A percentile compares a stretch with the other conserved stretches of the same genome.
Conservation (phyloP, 2,888 invertebrate genomes). For the Oscheius myriophilus region DNA sequence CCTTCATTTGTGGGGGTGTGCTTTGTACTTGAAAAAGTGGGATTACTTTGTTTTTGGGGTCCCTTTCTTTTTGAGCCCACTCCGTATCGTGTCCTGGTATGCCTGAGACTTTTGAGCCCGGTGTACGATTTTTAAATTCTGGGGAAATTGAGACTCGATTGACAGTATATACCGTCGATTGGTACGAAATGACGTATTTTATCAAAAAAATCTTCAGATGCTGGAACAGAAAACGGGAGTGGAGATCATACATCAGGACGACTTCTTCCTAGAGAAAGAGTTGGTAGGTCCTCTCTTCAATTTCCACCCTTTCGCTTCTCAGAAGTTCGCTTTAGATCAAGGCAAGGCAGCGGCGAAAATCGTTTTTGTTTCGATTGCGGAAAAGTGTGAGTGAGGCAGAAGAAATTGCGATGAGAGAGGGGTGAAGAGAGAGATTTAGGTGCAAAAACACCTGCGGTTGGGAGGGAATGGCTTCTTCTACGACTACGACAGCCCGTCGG, state of each 20-base stretch:
- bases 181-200: too few species aligned
- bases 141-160: too few species aligned
- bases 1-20: too few species aligned
- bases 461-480: conserved; percentile 41
- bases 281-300: conserved; percentile 36
- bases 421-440: conserved; percentile 26
- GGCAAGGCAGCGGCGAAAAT: not conserved
- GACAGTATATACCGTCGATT: too few species aligned
- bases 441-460: conserved; percentile 32
- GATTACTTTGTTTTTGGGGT: too few species aligned
- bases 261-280: conserved; percentile 56
- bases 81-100: too few species aligned
- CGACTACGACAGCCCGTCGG: conserved; percentile 46
- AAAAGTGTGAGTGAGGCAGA: conserved; percentile 10
- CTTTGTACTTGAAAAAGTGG: too few species aligned
- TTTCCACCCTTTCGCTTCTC: too few species aligned
- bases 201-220: conserved; percentile 38
- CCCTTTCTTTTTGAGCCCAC: too few species aligned
- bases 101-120: too few species aligned
- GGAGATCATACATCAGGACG: conserved; percentile 58
- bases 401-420: too few species aligned
- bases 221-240: conserved; percentile 34
- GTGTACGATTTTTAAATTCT: too few species aligned
- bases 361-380: not conserved
- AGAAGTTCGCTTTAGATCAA: not conserved